Evolutionary conservation across 2,113 vertebrate genomes (phyloP).

Genomic region (Mus pahari): DNA sequence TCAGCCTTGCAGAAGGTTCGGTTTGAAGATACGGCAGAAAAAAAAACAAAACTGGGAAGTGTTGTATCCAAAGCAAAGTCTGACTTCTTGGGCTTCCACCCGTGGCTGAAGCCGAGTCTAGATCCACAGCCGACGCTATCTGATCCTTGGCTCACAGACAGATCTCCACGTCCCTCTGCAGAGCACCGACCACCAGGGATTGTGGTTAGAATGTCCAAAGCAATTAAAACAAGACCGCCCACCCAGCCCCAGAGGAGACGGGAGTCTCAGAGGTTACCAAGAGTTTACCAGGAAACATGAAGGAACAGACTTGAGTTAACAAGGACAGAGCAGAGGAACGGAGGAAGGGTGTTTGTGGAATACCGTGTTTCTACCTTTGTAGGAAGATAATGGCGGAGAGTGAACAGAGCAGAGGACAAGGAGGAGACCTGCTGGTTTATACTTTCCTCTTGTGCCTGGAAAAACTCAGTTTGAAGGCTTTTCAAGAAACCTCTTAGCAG

Average conservation of each 20-base stretch:
- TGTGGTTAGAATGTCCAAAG: slow-evolving; percentile 84
- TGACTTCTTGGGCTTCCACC: slow-evolving; percentile 74
- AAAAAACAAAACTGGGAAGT: not conserved
- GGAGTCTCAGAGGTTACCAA: not conserved
- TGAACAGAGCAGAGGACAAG: not conserved
- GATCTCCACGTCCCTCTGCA: slow-evolving; percentile 79
- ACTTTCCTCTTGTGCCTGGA: not conserved
- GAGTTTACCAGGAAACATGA: slow-evolving; percentile 2
- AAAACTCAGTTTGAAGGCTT: not conserved
- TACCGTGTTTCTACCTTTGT: not conserved
- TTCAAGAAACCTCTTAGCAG: not conserved
- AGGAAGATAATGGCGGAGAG: not conserved
- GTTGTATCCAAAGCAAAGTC: fast-evolving
- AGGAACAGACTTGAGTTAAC: not conserved
- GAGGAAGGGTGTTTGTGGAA: not conserved
- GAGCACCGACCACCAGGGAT: slow-evolving; percentile 52
- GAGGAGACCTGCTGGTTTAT: not conserved
- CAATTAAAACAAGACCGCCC: slow-evolving; percentile 76
- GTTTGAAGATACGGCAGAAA: not conserved
- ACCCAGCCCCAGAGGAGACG: slow-evolving; percentile 40
- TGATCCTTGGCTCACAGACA: slow-evolving; percentile 56
- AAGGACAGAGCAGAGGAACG: not conserved
- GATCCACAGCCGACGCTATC: slow-evolving; percentile 69
- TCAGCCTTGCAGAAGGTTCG: not conserved
- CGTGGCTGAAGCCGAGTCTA: slow-evolving; percentile 76